phyloP scores from a whole-genome alignment of 2,113 vertebrate genomes.

The Microcebus murinus region DNA sequence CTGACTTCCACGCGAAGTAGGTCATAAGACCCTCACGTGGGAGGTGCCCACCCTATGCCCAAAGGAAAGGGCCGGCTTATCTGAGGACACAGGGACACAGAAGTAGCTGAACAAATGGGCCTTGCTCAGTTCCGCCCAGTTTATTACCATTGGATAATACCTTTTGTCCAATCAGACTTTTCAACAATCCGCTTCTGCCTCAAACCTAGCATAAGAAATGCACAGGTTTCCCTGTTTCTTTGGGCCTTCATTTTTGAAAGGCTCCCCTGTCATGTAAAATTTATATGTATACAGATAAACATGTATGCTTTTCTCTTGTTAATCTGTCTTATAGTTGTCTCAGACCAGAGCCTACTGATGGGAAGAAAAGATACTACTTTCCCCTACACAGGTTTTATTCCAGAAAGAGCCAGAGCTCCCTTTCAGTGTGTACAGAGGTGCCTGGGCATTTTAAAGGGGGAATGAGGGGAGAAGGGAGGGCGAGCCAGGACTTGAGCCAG shows the following conservation, averaged over 20 bases:
- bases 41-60: background rate
- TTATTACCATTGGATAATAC: background rate
- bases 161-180: background rate
- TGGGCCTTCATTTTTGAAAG: background rate
- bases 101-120: background rate
- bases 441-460: background rate
- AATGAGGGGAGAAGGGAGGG: background rate
- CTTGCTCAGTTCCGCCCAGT: background rate
- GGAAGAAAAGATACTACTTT: background rate
- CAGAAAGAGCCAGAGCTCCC: background rate
- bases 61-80: background rate
- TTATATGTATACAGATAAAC: background rate
- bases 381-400: background rate
- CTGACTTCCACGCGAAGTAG: background rate
- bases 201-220: background rate
- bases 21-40: background rate
- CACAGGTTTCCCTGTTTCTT: background rate
- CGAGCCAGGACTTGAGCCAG: background rate
- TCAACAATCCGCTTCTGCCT: background rate
- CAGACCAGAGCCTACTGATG: background rate
- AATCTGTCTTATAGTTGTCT: background rate
- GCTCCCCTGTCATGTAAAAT: background rate
- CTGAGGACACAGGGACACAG: background rate
- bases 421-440: background rate
- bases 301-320: background rate